Evolutionary conservation across 2,888 invertebrate species (phyloP), one percentile per base, ranked within the genome.

Genomic region (Conchocele bisecta): DNA sequence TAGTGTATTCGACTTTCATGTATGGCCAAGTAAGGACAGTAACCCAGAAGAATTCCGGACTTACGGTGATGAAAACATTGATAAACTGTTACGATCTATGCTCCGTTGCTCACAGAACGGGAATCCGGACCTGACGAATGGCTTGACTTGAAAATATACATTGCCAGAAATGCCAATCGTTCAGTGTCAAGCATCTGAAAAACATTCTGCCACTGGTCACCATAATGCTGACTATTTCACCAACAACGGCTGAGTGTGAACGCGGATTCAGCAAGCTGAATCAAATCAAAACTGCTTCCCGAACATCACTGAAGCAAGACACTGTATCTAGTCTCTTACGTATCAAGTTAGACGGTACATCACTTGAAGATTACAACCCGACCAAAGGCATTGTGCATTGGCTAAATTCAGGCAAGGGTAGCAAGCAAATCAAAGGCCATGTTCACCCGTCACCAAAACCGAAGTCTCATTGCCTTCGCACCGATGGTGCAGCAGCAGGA

Each of bases 301-400:
- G 58, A 58, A 31, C 46, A 58, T 33, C 20, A 46, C 5, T 58
- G 15, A 58, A 44, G 3, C 46, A 58, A 26, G 33, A 58, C 9
- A 58, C 58, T n/a, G 22, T 58, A 35, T 46, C 46, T 13, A 7
- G 17, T n/a, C 31, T 58, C 31, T 13, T 58, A 2, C 29, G 58
- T 24, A 58, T 46, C 20, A 58, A 58, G 7, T 20, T 58, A 17
- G 58, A 58, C 46, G 58, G 57, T n/a, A n/a, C n/a, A n/a, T n/a
- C n/a, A n/a, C n/a, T n/a, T n/a, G n/a, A n/a, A n/a, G n/a, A n/a
- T n/a, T n/a, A n/a, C n/a, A n/a, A n/a, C n/a, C n/a, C n/a, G n/a
- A n/a, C n/a, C n/a, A n/a, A n/a, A n/a, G n/a, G n/a, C n/a, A n/a
- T n/a, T n/a, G n/a, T n/a, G n/a, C n/a, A n/a, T n/a, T n/a, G n/a